A percentile compares a stretch with the other conserved stretches of the same genome.
Evolutionary conservation across 2,797 vertebrate genomes (phyloP).

Genomic region (Dendrocincla fuliginosa): DNA sequence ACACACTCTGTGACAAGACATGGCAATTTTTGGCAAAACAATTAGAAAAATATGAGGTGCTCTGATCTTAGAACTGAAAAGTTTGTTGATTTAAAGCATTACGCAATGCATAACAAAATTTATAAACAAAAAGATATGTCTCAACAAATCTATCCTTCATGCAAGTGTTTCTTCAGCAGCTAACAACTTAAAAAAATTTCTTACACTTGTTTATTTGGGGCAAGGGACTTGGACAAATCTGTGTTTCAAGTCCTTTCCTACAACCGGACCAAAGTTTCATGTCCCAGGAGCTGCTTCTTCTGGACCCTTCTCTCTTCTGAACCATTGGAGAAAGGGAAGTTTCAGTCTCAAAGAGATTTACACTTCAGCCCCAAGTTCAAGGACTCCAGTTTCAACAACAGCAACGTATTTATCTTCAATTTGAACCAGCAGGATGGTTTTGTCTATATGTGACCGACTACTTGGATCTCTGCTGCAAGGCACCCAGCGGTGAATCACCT

Average conservation of each 20-base stretch:
- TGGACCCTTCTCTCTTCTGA: slow-evolving; percentile 64
- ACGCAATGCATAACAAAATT: slow-evolving; percentile 90
- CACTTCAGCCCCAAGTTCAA: slow-evolving; percentile 97
- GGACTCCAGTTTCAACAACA: slow-evolving; percentile 94
- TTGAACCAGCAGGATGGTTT: slow-evolving; percentile 98
- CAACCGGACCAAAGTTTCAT: not conserved
- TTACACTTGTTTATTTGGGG: slow-evolving; percentile 72
- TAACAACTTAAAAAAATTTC: slow-evolving; percentile 79
- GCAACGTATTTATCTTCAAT: slow-evolving; percentile 98
- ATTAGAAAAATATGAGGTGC: slow-evolving; percentile 84
- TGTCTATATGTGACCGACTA: slow-evolving; percentile 96
- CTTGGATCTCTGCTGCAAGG: slow-evolving; percentile 98
- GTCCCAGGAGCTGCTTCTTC: slow-evolving; percentile 48
- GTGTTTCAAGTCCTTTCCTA: slow-evolving; percentile 64
- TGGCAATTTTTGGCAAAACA: slow-evolving; percentile 92
- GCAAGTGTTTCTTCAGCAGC: slow-evolving; percentile 83
- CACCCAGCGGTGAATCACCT: slow-evolving; percentile 99
- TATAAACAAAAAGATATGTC: slow-evolving; percentile 78
- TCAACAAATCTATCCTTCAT: slow-evolving; percentile 87
- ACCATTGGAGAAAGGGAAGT: slow-evolving; percentile 46
- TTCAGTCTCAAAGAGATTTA: slow-evolving; percentile 75
- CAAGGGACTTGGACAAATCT: slow-evolving; percentile 57
- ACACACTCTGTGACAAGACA: slow-evolving; percentile 80
- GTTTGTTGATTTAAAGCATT: slow-evolving; percentile 82
- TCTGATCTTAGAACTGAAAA: slow-evolving; percentile 80